Percentiles rank a stretch among this genome's conserved stretches.
phyloP scores from a whole-genome alignment of 2,797 vertebrate genomes.

The Danio aesculapii region DNA sequence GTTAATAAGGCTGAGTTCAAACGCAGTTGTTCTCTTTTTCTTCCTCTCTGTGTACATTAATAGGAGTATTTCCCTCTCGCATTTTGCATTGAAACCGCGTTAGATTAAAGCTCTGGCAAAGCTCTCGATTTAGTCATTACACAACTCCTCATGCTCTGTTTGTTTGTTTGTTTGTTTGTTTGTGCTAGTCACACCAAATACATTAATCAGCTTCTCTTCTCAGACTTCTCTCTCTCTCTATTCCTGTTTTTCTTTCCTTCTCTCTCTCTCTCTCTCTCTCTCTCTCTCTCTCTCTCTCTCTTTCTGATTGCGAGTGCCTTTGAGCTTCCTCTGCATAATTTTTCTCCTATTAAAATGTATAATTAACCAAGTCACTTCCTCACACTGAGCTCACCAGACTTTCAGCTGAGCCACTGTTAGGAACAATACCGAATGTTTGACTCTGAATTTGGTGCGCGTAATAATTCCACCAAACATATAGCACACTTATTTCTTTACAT shows the following conservation, averaged over 20 bases:
- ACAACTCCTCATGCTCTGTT: slow-evolving; percentile 46
- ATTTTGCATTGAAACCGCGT: slow-evolving; percentile 21
- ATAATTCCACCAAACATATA: neutral
- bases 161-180: slow-evolving; percentile 43
- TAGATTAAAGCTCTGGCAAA: slow-evolving; percentile 45
- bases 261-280: neutral
- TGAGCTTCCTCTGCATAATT: slow-evolving; percentile 41
- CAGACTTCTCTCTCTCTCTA: slow-evolving; percentile 16
- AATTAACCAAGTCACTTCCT: slow-evolving; percentile 46
- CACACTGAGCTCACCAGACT: slow-evolving; percentile 28
- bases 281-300: slow-evolving; percentile 19
- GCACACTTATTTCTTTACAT: neutral
- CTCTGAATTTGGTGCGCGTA: neutral
- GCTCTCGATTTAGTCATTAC: slow-evolving; percentile 44
- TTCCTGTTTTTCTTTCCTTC: slow-evolving; percentile 10
- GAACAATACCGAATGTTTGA: slow-evolving; percentile 28
- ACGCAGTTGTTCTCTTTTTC: slow-evolving; percentile 34
- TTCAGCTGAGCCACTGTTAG: slow-evolving; percentile 31
- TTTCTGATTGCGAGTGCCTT: slow-evolving; percentile 32
- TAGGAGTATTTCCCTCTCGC: slow-evolving; percentile 31
- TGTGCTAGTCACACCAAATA: slow-evolving; percentile 44
- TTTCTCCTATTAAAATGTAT: slow-evolving; percentile 44
- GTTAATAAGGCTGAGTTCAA: slow-evolving; percentile 43
- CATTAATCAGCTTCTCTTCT: slow-evolving; percentile 46
- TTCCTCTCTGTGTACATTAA: slow-evolving; percentile 34